These are phyloP conservation scores for Corythoichthys intestinalis DNA, from an alignment of 2,113 vertebrate species.

Conservation along the genomic window DNA sequence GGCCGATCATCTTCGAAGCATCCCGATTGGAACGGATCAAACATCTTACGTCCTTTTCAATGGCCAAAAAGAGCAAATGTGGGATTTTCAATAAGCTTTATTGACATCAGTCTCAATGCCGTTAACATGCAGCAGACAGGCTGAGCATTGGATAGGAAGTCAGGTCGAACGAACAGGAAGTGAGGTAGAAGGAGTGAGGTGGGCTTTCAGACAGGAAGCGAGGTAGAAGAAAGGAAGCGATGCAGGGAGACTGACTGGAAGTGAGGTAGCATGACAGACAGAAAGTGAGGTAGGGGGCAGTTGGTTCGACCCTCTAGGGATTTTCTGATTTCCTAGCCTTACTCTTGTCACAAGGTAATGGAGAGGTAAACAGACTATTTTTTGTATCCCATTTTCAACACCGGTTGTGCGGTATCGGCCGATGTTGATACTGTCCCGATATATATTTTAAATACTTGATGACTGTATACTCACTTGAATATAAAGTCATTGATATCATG, in stretches of 20 bases:
- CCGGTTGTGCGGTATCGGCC: no score
- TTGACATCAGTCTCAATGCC: slow-evolving; percentile 41
- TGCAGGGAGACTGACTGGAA: slow-evolving; percentile 1
- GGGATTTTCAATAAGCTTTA: slow-evolving; percentile 61
- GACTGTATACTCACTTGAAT: no score
- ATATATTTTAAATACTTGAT: no score
- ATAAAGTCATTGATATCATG: no score
- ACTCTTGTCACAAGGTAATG: no score
- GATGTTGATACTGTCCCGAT: no score
- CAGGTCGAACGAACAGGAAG: slow-evolving; percentile 8
- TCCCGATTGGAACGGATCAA: no score
- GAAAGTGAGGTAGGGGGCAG: background rate
- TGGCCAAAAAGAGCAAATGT: background rate
- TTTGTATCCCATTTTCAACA: no score
- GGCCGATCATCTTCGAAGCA: no score
- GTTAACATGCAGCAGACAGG: slow-evolving; percentile 61
- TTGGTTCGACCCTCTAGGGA: background rate
- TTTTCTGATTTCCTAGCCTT: no score
- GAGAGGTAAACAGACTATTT: no score
- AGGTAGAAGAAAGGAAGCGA: slow-evolving; percentile 6
- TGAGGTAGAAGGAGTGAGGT: background rate
- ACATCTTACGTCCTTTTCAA: no score
- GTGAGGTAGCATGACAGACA: background rate
- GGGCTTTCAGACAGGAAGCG: slow-evolving; percentile 6
- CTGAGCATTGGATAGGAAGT: slow-evolving; percentile 40